These are phyloP conservation scores for Phocoena phocoena DNA, from an alignment of 2,113 vertebrate species.

Conservation along the genomic window DNA sequence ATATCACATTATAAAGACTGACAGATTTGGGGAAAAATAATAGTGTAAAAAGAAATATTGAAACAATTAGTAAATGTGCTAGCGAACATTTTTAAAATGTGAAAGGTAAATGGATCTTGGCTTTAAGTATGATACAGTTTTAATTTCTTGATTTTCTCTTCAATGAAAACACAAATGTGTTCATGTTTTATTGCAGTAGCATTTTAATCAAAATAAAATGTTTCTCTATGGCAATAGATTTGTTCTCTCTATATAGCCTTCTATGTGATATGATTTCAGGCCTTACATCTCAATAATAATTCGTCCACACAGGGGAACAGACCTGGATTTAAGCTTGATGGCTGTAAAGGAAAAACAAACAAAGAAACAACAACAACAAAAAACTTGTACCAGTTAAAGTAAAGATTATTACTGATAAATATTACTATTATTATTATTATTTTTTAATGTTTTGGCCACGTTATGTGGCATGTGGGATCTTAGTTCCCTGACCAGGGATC, in stretches of 20 bases:
- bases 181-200: not conserved
- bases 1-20: slow-evolving; percentile 22
- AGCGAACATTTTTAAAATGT: not conserved
- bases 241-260: not conserved
- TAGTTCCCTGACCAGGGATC: too few relatives aligned
- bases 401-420: not conserved
- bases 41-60: slow-evolving; percentile 46
- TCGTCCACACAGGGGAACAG: not conserved
- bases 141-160: not conserved
- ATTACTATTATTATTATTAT: too few relatives aligned
- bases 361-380: too few relatives aligned
- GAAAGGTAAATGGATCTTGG: not conserved
- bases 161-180: not conserved
- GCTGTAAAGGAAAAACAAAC: too few relatives aligned
- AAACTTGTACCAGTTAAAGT: not conserved
- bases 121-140: not conserved
- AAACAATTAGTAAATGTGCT: slow-evolving; percentile 55
- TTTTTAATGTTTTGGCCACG: too few relatives aligned
- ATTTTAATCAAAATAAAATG: not conserved
- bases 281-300: not conserved
- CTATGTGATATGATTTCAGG: not conserved
- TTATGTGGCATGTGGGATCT: too few relatives aligned
- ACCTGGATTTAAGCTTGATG: not conserved
- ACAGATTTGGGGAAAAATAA: not conserved
- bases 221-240: not conserved